Evolutionary conservation across 2,113 vertebrate species (phyloP).

Genomic region (Bufo gargarizans): DNA sequence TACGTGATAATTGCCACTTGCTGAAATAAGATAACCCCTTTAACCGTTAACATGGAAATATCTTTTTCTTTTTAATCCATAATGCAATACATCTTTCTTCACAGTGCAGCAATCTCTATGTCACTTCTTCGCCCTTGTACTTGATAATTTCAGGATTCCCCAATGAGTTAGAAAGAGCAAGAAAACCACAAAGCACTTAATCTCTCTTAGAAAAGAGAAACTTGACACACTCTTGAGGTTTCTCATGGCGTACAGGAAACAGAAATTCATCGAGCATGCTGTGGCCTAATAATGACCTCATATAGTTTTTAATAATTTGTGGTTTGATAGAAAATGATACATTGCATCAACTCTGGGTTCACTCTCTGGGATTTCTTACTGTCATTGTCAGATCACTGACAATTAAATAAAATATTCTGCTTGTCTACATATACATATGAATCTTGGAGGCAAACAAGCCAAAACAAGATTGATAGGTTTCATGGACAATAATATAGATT

Average conservation of each 20-base stretch:
- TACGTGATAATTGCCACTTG: too few relatives aligned
- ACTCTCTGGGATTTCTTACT: not conserved
- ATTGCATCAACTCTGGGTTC: not conserved
- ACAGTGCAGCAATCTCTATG: conserved; percentile 6
- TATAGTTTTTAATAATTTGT: not conserved
- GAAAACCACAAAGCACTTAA: conserved; percentile 35
- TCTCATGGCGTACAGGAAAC: conserved; percentile 30
- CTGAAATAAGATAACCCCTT: too few relatives aligned
- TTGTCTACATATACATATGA: not conserved
- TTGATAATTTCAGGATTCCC: conserved; percentile 27
- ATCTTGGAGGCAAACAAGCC: not conserved
- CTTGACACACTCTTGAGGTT: conserved; percentile 13
- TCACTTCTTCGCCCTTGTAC: not conserved
- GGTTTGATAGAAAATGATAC: not conserved
- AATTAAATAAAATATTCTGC: not conserved
- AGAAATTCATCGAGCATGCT: not conserved
- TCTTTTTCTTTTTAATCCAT: not conserved
- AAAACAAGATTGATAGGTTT: not conserved
- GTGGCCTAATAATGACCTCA: conserved; percentile 30
- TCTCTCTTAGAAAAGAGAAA: conserved; percentile 25
- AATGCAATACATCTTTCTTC: not conserved
- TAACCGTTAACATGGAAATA: not conserved
- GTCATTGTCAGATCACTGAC: not conserved
- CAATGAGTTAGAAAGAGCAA: conserved; percentile 22
- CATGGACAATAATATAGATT: too few relatives aligned